Conservation (phyloP, 2,797 vertebrate species). For the Sebastes melanostomus region DNA sequence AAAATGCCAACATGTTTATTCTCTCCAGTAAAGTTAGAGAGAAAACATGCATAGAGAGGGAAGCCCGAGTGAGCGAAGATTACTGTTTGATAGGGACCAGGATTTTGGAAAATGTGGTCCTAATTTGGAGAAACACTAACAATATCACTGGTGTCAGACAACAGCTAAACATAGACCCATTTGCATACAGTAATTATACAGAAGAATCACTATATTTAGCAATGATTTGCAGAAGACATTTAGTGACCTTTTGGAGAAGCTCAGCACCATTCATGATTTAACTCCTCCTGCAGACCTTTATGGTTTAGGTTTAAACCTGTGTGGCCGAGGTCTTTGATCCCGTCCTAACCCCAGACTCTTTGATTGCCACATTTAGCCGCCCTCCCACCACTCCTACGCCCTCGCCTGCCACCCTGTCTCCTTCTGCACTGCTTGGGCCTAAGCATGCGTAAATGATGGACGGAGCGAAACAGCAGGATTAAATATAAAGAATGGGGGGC, state of each 20-base stretch:
- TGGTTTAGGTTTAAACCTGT: constrained; percentile 62
- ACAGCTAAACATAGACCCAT: neutral
- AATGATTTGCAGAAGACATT: neutral
- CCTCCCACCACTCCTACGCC: constrained; percentile 11
- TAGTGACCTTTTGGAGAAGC: neutral
- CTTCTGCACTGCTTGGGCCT: constrained; percentile 62
- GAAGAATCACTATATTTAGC: neutral
- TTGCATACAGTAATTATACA: neutral
- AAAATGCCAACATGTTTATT: neutral
- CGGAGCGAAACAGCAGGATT: constrained; percentile 58
- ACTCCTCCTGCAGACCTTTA: constrained; percentile 17
- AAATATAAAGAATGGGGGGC: constrained; percentile 61
- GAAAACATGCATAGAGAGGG: neutral
- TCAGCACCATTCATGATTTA: neutral
- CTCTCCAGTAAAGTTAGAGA: neutral
- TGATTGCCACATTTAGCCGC: constrained; percentile 62
- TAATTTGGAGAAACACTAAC: neutral
- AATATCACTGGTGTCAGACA: neutral
- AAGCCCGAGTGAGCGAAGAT: neutral
- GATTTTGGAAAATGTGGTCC: neutral
- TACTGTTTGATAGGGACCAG: neutral
- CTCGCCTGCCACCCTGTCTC: constrained; percentile 34
- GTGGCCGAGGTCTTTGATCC: constrained; percentile 66
- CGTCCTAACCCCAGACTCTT: constrained; percentile 48
- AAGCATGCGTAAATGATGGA: constrained; percentile 74